Evolutionary conservation across 35 echinoderm and acorn worm genomes (phyloP).

Genomic region (Ophiothrix spiculata): DNA sequence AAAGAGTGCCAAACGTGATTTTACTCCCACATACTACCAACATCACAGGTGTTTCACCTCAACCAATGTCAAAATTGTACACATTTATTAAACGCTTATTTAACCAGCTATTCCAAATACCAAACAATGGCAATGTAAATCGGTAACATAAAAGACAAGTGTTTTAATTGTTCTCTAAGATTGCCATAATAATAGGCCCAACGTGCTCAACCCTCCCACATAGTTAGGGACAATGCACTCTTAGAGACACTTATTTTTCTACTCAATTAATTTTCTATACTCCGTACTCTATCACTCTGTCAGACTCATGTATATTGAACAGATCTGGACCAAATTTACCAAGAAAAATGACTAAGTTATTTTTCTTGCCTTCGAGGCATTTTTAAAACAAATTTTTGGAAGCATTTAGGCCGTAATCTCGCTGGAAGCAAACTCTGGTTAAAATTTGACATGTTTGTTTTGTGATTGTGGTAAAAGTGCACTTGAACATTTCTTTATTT

Average conservation of each 20-base stretch:
- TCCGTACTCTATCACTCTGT: neutral
- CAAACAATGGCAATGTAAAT: neutral
- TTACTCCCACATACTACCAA: neutral
- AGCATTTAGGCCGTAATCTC: neutral
- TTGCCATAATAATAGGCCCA: neutral
- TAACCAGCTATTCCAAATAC: neutral
- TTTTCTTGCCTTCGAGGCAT: neutral
- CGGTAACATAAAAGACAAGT: conserved; percentile 12
- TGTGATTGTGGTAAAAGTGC: conserved; percentile 1
- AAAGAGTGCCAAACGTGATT: conserved; percentile 7
- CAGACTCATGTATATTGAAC: neutral
- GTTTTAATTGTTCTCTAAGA: neutral
- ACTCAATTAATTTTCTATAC: neutral
- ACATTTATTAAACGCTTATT: conserved; percentile 1
- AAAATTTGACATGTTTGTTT: neutral
- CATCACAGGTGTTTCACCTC: neutral
- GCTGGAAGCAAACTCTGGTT: conserved; percentile 1
- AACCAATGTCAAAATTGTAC: neutral
- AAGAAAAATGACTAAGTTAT: neutral
- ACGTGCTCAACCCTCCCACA: neutral
- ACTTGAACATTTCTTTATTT: too few species aligned
- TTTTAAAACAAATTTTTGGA: neutral
- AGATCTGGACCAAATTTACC: neutral
- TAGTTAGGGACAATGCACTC: neutral
- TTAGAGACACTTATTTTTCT: conserved; percentile 3